Evolutionary conservation across 2,113 vertebrate genomes (phyloP).

Genomic region (Microcebus jonahi): DNA sequence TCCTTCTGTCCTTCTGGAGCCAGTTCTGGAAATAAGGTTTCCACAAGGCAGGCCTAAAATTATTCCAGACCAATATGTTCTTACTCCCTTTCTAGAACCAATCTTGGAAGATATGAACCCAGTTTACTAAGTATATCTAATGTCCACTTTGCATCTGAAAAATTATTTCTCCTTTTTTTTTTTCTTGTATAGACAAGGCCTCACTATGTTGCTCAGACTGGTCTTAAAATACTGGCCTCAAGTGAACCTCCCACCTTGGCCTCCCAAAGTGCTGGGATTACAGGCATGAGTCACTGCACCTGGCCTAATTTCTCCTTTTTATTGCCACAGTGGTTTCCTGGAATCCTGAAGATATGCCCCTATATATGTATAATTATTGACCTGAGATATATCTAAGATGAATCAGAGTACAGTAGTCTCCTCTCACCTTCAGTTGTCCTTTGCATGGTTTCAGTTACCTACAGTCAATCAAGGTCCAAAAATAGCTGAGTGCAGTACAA

Average conservation of each 20-base stretch:
- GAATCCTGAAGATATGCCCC: neutral
- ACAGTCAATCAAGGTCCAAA: neutral
- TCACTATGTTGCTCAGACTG: too few relatives aligned
- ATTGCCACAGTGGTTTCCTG: slow-evolving; percentile 3
- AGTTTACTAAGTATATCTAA: neutral
- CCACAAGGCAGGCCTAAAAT: neutral
- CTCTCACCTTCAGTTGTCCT: neutral
- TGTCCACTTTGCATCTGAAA: neutral
- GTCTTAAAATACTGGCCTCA: too few relatives aligned
- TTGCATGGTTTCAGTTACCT: neutral
- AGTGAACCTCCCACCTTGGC: too few relatives aligned
- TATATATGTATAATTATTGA: neutral
- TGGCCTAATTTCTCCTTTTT: neutral
- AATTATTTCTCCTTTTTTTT: neutral
- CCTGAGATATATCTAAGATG: neutral
- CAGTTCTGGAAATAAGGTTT: neutral
- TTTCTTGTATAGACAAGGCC: too few relatives aligned
- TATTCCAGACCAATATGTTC: neutral
- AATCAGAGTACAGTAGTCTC: neutral
- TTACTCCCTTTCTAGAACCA: neutral
- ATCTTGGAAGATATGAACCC: neutral
- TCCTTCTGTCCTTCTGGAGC: neutral
- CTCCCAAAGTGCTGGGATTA: too few relatives aligned
- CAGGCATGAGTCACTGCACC: too few relatives aligned
- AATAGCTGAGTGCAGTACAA: neutral